Percentiles rank a stretch among this genome's conserved stretches.
phyloP scores from a whole-genome alignment of 1,140 invertebrate genomes.

The Goniozus legneri region DNA sequence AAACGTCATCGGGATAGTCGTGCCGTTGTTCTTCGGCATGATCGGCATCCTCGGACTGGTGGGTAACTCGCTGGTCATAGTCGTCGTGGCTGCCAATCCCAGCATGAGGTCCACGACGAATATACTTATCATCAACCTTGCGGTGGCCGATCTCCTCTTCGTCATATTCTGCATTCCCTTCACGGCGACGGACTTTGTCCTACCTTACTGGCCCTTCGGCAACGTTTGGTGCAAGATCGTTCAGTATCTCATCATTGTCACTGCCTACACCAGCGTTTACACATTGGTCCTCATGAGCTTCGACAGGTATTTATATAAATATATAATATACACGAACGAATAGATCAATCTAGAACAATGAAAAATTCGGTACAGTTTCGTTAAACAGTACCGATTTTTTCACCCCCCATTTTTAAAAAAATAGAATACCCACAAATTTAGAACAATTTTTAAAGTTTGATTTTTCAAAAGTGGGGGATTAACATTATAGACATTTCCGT shows the following conservation, averaged over 20 bases:
- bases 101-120: constrained; percentile 93
- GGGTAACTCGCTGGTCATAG: constrained; percentile 84
- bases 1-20: constrained; percentile 66
- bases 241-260: constrained; percentile 80
- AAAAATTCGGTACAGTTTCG: too few species aligned
- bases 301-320: too few species aligned
- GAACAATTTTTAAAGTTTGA: too few species aligned
- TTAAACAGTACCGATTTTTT: too few species aligned
- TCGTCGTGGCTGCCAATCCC: constrained; percentile 80
- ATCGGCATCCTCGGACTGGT: constrained; percentile 84
- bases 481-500: too few species aligned
- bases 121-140: constrained; percentile 84
- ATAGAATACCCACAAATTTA: too few species aligned
- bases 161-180: constrained; percentile 95
- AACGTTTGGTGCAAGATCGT: constrained; percentile 87
- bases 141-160: constrained; percentile 88
- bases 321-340: too few species aligned
- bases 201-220: constrained; percentile 88
- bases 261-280: constrained; percentile 90
- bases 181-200: constrained; percentile 83
- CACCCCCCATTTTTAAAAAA: too few species aligned
- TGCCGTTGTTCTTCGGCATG: constrained; percentile 83
- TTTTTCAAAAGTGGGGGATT: too few species aligned
- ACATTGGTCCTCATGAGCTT: constrained; percentile 93
- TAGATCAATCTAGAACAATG: too few species aligned